Evolutionary conservation across 2,113 vertebrate species (phyloP).

Genomic region (Bujurquina vittata): DNA sequence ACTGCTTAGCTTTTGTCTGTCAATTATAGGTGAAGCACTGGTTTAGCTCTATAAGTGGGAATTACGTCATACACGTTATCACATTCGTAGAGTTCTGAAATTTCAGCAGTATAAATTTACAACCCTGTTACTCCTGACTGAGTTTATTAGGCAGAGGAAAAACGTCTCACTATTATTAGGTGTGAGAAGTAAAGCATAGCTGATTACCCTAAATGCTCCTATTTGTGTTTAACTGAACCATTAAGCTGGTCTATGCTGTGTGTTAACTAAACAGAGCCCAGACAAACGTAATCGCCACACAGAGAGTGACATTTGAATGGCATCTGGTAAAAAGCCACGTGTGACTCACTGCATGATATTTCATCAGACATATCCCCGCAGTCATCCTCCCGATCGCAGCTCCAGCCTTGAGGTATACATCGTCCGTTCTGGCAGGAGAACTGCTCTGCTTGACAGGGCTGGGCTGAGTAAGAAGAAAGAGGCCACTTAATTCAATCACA

Average conservation of each 20-base stretch:
- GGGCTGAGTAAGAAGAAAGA: slow-evolving; percentile 77
- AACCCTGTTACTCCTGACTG: background rate
- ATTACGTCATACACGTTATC: background rate
- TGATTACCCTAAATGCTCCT: background rate
- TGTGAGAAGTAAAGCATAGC: background rate
- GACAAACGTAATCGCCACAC: background rate
- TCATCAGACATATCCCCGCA: slow-evolving; percentile 94
- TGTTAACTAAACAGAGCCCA: background rate
- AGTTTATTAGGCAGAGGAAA: background rate
- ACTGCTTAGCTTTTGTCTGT: background rate
- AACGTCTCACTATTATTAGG: background rate
- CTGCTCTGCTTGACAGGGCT: slow-evolving; percentile 89
- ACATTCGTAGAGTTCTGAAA: background rate
- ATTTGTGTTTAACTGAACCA: background rate
- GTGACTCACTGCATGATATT: slow-evolving; percentile 90
- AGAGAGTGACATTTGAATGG: slow-evolving; percentile 22
- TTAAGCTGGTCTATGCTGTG: background rate
- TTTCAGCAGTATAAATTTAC: background rate
- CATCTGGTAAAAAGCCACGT: background rate
- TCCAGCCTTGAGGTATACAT: slow-evolving; percentile 90
- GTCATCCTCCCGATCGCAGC: slow-evolving; percentile 94
- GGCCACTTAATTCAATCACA: slow-evolving; percentile 61
- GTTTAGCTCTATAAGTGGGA: background rate
- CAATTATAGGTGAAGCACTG: background rate
- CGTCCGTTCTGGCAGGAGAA: slow-evolving; percentile 93